phyloP scores from a whole-genome alignment of 2,888 invertebrate species.

The Unio pictorum region DNA sequence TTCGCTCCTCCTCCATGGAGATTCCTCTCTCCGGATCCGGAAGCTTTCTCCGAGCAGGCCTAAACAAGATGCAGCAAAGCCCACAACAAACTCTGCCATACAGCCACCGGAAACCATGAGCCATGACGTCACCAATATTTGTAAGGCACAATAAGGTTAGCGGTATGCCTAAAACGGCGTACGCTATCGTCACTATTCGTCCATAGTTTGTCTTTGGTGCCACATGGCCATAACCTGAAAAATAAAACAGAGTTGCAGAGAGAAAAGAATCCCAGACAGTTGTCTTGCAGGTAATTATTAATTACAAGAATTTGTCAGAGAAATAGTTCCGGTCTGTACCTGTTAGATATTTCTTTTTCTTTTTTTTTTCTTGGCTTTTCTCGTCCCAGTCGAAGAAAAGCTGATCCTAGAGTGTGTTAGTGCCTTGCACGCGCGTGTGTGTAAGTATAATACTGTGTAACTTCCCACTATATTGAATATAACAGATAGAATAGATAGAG shows the following conservation, averaged over 20 bases:
- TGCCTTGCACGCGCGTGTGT: too few relatives aligned
- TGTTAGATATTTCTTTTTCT: too few relatives aligned
- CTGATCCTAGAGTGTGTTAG: too few relatives aligned
- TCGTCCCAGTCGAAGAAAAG: too few relatives aligned
- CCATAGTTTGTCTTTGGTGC: constrained; percentile 66
- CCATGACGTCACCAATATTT: constrained; percentile 69
- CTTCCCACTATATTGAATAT: too few relatives aligned
- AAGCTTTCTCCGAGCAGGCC: constrained; percentile 44
- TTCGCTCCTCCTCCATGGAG: constrained; percentile 22
- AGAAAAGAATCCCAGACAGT: too few relatives aligned
- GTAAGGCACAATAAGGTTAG: constrained; percentile 67
- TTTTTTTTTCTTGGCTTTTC: too few relatives aligned
- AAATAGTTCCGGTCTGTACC: too few relatives aligned
- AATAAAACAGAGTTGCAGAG: constrained; percentile 2
- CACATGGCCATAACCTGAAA: constrained; percentile 69
- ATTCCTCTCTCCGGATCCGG: constrained; percentile 57
- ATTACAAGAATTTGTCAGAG: too few relatives aligned
- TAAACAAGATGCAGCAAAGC: constrained; percentile 60
- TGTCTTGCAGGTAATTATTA: too few relatives aligned
- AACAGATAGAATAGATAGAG: too few relatives aligned
- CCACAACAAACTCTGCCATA: constrained; percentile 73
- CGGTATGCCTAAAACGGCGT: constrained; percentile 69
- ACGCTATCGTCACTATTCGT: constrained; percentile 67
- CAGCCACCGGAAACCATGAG: constrained; percentile 74
- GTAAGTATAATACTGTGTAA: too few relatives aligned